Base-by-base conservation (phyloP, 2,113 vertebrate species). In the Balaenoptera acutorostrata region DNA sequence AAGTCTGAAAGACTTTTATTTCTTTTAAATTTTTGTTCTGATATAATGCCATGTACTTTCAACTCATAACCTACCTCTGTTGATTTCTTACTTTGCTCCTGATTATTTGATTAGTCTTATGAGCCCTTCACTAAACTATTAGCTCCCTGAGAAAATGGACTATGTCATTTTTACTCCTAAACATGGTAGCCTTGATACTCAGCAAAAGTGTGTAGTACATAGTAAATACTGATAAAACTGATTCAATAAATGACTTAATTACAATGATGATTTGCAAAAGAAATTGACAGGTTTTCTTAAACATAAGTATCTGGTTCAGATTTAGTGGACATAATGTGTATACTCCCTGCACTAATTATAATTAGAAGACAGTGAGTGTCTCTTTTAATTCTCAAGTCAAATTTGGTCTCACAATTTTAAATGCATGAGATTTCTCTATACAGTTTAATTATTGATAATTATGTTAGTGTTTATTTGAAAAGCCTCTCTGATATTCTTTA, bases 401-500 rank as follows among this genome's bases (percentile, higher is more conserved):
- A 88, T 41, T 91, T 95, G 95, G 21, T 68, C 66, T 95, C 55
- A 83, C 57, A 96, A 92, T 87, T 86, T 89, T 95, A 63, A 96
- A 86, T 86, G 41, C 17, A 64, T 82, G 39, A 78, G 41, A 93
- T 86, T 93, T 72, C 88, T 95, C 72, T 44, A 6, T 36, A n/a
- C 36, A 95, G 17, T 27, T 96, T 90, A 90, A 95, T 94, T 92
- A 96, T 93, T 97, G 80, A 96, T 97, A 75, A 94, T 71, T 39
- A 55, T 88, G 86, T 95, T 95, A 94, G n/a, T 92, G 12, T 87
- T 95, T 98, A 46, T 95, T 97, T 96, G 75, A 93, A 93, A 97
- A 93, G 20, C 2, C 63, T 94, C 29, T 97, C 61, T 97, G 92
- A 94, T 97, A 49, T 94, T 97, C 90, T 95, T 92, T 95, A 96